Base-by-base conservation (phyloP, 2,888 invertebrate species). In the Limnephilus rhombicus region DNA sequence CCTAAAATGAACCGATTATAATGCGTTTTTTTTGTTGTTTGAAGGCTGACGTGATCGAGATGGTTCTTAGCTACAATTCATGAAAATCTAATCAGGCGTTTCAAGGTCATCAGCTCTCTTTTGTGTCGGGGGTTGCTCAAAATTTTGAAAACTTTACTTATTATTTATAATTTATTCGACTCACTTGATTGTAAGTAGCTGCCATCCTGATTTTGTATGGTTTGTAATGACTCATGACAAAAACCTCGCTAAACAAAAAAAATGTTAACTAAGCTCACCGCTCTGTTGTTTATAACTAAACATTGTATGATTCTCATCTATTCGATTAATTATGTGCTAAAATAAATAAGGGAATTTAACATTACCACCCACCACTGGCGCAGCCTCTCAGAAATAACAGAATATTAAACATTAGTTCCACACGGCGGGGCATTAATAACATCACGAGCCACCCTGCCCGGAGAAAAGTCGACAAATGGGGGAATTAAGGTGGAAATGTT, bases 351-450 rank as follows among this genome's bases (percentile, higher is more conserved):
- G 1, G 24, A 68, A 18, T 68, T 2, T 4, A 18, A 7, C 7
- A 18, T 18, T 24, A 4, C 53, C 24, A 24, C 18, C 53, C 88
- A 37, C 41, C 41, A 37, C 85, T 24, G 85, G 24, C 18, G 2
- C 41, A 41, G 85, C 45, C 85, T 85, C 41, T 18, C 41, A 85
- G 88, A 89, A 89, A 93, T 90, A 93, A 92, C 89, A 92, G 92
- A 92, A 93, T 93, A 93, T 93, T 92, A 93, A 93, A 92, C 93
- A 93, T 93, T 93, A 93, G 93, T 93, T 93, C 93, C 93, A 93
- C 93, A 93, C 93, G 92, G 93, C 92, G 92, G 68, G 91, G 91
- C 93, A 92, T 93, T 93, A 93, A 93, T 93, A 93, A 93, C 92
- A 92, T 92, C 92, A 91, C 92, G 92, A 85, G 85, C 31, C 83